phyloP scores from a whole-genome alignment of 1,140 invertebrate species.

The Aphelenchoides besseyi region DNA sequence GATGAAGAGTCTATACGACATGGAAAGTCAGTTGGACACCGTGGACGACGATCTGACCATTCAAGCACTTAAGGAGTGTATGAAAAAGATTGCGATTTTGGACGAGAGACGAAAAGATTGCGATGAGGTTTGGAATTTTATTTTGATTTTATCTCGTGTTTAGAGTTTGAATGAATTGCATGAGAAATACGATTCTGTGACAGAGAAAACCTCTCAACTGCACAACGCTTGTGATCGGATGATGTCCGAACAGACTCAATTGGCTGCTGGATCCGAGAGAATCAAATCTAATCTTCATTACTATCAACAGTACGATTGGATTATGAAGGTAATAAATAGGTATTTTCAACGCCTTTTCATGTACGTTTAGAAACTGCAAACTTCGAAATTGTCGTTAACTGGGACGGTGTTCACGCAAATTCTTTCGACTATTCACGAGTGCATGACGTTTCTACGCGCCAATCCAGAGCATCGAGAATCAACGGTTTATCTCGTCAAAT shows the following conservation, averaged over 20 bases:
- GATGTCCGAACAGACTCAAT: conserved; percentile 57
- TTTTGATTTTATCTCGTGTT: neutral
- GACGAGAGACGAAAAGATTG: conserved; percentile 9
- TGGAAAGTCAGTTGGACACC: conserved; percentile 13
- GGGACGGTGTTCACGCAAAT: conserved; percentile 60
- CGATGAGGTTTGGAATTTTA: neutral
- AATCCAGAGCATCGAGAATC: conserved; percentile 56
- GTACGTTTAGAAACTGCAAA: conserved; percentile 49
- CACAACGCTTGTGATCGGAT: conserved; percentile 60
- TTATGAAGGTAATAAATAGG: conserved; percentile 50
- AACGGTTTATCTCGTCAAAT: conserved; percentile 52
- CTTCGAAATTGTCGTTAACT: conserved; percentile 51
- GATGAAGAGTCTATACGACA: conserved; percentile 24
- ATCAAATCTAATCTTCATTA: conserved; percentile 62
- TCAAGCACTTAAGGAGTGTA: conserved; percentile 33
- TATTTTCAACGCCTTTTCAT: conserved; percentile 18
- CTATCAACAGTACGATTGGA: conserved; percentile 60
- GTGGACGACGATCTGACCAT: conserved; percentile 27
- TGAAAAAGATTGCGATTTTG: conserved; percentile 26
- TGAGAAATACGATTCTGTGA: conserved; percentile 51
- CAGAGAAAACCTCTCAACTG: conserved; percentile 55
- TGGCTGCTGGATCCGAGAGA: conserved; percentile 55
- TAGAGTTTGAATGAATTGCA: conserved; percentile 52
- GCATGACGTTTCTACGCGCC: conserved; percentile 48
- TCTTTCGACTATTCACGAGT: conserved; percentile 59